phyloP scores from a whole-genome alignment of 2,888 invertebrate species.

The Vesta saturnalis region DNA sequence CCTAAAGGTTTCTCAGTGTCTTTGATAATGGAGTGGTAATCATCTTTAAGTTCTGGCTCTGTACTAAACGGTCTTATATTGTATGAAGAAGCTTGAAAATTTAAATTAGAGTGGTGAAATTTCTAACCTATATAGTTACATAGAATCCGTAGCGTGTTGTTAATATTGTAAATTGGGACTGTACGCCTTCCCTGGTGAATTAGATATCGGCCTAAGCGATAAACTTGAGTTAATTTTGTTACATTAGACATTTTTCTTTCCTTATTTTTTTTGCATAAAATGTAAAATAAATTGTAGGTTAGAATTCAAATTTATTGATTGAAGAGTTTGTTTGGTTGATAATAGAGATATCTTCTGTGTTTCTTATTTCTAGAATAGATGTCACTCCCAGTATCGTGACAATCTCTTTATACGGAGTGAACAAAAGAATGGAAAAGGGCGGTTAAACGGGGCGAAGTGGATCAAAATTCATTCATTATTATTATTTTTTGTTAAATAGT shows the following conservation, averaged over 20 bases:
- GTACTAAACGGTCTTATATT: conserved; percentile 30
- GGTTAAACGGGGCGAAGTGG: too few species aligned
- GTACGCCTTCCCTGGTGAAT: conserved; percentile 25
- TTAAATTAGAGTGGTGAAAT: background rate
- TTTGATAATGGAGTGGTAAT: conserved; percentile 70
- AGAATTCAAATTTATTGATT: too few species aligned
- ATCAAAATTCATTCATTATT: too few species aligned
- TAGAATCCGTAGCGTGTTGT: background rate
- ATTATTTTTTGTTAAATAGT: too few species aligned
- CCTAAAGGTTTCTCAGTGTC: conserved; percentile 70
- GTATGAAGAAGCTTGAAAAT: background rate
- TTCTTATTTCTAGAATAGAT: too few species aligned
- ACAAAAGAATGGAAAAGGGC: too few species aligned
- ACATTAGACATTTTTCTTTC: conserved; percentile 45
- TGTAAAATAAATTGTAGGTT: too few species aligned
- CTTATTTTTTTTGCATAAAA: conserved; percentile 13
- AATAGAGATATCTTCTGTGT: too few species aligned
- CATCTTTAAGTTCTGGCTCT: conserved; percentile 57
- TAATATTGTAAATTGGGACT: background rate
- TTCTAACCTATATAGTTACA: conserved; percentile 8
- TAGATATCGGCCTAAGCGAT: conserved; percentile 32
- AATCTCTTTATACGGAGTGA: too few species aligned
- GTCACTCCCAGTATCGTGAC: too few species aligned
- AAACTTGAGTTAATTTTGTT: conserved; percentile 42
- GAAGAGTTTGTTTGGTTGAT: too few species aligned